phyloP scores from a whole-genome alignment of 2,888 invertebrate species.

The Dynastes tityus region DNA sequence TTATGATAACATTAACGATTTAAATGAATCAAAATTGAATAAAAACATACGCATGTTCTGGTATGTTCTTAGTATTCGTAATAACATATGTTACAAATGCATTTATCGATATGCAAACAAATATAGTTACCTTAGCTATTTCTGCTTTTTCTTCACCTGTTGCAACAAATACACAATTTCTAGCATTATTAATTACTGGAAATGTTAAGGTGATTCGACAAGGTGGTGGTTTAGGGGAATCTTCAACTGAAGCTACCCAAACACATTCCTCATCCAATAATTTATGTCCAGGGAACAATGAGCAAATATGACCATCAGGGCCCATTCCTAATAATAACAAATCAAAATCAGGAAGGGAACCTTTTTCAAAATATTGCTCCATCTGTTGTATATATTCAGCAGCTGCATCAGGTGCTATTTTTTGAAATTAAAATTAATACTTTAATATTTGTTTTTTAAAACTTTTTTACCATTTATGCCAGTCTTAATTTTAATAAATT shows the following conservation, averaged over 20 bases:
- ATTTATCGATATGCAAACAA: too few relatives aligned
- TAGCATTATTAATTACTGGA: slow-evolving; percentile 90
- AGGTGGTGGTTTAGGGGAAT: slow-evolving; percentile 98
- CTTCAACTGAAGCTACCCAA: slow-evolving; percentile 87
- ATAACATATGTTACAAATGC: background rate
- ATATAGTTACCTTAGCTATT: slow-evolving; percentile 82
- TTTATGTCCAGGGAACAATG: slow-evolving; percentile 90
- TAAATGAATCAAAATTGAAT: too few relatives aligned
- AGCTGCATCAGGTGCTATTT: slow-evolving; percentile 83
- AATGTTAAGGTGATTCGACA: slow-evolving; percentile 92
- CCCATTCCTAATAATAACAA: slow-evolving; percentile 95
- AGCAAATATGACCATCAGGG: slow-evolving; percentile 98
- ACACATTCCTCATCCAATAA: slow-evolving; percentile 76
- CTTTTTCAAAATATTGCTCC: slow-evolving; percentile 75
- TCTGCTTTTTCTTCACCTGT: slow-evolving; percentile 90
- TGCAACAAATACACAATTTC: slow-evolving; percentile 86
- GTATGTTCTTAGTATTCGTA: background rate
- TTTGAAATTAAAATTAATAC: background rate
- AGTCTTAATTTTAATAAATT: slow-evolving; percentile 87
- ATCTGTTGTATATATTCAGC: slow-evolving; percentile 82
- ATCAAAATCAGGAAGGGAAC: slow-evolving; percentile 83
- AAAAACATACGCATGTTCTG: too few relatives aligned
- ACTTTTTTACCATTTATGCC: slow-evolving; percentile 76
- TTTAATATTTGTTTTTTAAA: background rate
- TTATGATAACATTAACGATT: too few relatives aligned